Percentiles rank a stretch among this genome's conserved stretches.
Evolutionary conservation across 2,797 vertebrate genomes (phyloP).

Genomic region (Parotocinclus haroldoi): DNA sequence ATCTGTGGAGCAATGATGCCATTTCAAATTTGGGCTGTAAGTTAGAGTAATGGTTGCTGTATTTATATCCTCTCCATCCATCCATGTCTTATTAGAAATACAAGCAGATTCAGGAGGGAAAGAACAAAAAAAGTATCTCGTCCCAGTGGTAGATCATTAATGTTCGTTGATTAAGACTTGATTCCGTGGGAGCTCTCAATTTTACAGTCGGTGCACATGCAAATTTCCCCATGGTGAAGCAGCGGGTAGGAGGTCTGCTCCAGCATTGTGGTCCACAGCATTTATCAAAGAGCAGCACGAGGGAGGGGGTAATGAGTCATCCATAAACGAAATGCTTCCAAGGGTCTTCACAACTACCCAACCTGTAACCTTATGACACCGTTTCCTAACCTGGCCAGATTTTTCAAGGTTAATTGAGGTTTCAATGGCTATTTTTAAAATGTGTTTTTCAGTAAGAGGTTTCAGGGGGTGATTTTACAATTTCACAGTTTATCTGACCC

Average conservation of each 20-base stretch:
- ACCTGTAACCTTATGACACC: constrained; percentile 7
- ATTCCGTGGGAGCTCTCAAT: constrained; percentile 62
- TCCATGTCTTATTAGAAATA: constrained; percentile 32
- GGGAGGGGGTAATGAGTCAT: constrained; percentile 48
- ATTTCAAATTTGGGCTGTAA: not conserved
- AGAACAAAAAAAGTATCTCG: constrained; percentile 44
- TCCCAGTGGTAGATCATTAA: constrained; percentile 58
- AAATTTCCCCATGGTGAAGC: constrained; percentile 54
- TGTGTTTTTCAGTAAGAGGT: too few relatives aligned
- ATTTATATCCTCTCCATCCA: constrained; percentile 4
- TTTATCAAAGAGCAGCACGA: constrained; percentile 33
- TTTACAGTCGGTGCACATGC: constrained; percentile 68
- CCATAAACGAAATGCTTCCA: constrained; percentile 45
- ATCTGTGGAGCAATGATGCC: too few relatives aligned
- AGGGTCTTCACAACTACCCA: not conserved
- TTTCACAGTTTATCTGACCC: too few relatives aligned
- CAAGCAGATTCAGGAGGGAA: constrained; percentile 29
- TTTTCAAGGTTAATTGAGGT: constrained; percentile 56
- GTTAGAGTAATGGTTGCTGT: constrained; percentile 19
- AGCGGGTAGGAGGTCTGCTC: constrained; percentile 35
- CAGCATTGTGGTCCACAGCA: constrained; percentile 34
- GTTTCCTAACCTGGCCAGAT: constrained; percentile 52
- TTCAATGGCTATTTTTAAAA: constrained; percentile 39
- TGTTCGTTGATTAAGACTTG: constrained; percentile 63
- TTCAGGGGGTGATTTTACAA: too few relatives aligned